Base-by-base conservation (phyloP, 2,888 invertebrate species). In the Dicranocentrus wangi region DNA sequence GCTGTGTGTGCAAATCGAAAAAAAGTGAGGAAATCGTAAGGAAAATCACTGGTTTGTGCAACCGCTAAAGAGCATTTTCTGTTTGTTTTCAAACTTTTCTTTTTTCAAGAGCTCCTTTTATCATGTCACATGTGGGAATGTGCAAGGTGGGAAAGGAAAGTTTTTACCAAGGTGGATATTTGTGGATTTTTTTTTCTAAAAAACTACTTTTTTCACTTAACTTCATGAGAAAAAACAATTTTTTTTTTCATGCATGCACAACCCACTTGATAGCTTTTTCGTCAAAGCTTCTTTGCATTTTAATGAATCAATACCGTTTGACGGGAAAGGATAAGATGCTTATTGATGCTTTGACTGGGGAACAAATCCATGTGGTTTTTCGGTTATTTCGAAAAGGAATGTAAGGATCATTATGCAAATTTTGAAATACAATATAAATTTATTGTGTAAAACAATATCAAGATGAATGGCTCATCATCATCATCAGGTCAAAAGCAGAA, bases 401-500 rank as follows among this genome's bases (percentile, higher is more conserved):
- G n/a, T n/a, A 32, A 32, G 32, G 32, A 60, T 70, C 70, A 28
- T 69, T 55, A 71, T 71, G 58, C 21, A 60, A 15, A 55, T 71
- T 32, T 27, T 43, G 8, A 28, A n/a, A n/a, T n/a, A 55, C 39
- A 43, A 55, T 72, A 10, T 72, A 47, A n/a, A n/a, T 65, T 39
- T 39, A 13, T 17, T 21, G 63, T 15, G 63, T n/a, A 65, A 42
- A 61, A 32, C 7, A 61, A 65, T 42, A 65, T 65, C 17, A 23
- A 43, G 63, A 63, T 51, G 53, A 73, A 72, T 61, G 61, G 73
- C 39, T 73, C 73, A 73, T 51, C 42, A 71, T n/a, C n/a, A 60
- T 71, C 58, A 71, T 61, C 51, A 73, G 73, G 73, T 73, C 73
- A 65, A 19, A n/a, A 66, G 42, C 75, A 42, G 55, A 75, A 75